Evolutionary conservation across 1,140 invertebrate genomes (phyloP), one percentile per base, ranked within the genome.

Genomic region (Batillaria attramentaria): DNA sequence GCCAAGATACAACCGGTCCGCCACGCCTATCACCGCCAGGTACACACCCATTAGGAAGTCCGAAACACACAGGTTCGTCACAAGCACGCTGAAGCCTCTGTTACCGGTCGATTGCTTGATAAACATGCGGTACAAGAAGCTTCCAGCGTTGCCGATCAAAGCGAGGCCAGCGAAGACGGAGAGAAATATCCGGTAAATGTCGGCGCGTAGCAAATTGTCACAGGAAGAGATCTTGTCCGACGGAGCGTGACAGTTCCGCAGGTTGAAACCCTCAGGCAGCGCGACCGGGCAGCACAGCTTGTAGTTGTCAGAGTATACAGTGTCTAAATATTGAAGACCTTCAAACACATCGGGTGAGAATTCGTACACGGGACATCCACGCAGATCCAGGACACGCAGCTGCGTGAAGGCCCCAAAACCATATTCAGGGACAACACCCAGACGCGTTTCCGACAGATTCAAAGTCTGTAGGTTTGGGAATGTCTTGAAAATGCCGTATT

Each of bases 41-140:
- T 88, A 89, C 62, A 87, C 42, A 4, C 86, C 86, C 86, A 87
- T 87, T 24, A 84, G 62, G 35, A 87, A 79, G 66, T 87, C 86
- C 28, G 85, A 82, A 28, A 85, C 18, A 31, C 80, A 79, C 20
- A 87, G 75, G 75, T 86, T 84, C 3, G 83, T 73, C 33, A 86
- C 77, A n/a, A 84, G 82, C 4, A 80, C 50, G 2, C 66, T 68
- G 33, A 80, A 70, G 31, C 50, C 60, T 10, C 10, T 24, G 62
- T 46, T 5, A 4, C 10, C 41, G n/a, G 39, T 24, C 3, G n/a
- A 18, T 77, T 24, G 65, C 24, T 31, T 73, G 33, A 65, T 35
- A 16, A 81, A 43, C 1, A 43, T 24, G 3, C 81, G 60, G 35
- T 77, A 81, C 6, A 80, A 28, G 18, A 86, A 76, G 33, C 82